Evolutionary conservation across 2,797 vertebrate genomes (phyloP), one percentile per base, ranked within the genome.

Genomic region (Molossus alvarezi): DNA sequence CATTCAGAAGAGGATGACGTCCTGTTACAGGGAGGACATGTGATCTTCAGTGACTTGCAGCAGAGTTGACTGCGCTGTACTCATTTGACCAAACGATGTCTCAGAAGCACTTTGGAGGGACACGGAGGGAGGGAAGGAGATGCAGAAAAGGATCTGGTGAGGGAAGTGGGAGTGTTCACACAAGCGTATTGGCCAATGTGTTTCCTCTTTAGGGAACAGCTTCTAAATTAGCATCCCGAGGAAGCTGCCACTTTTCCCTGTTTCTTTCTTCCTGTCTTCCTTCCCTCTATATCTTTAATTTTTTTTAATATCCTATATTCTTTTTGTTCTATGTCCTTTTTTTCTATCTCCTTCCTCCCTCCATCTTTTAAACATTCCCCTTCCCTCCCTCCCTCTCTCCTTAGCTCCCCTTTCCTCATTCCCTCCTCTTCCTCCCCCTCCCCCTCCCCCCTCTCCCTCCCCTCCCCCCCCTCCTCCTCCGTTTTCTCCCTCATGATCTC

Each of bases 1-100:
- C 79, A 95, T 92, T 82, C 85, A 95, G 71, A 92, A 97, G 95
- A 97, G 0, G 84, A 96, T 85, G 98, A 95, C 95, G 94, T 73
- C 62, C 15, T 94, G 95, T 90, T 95, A 95, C 10, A 94, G 79
- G 90, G 87, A 97, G 51, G 98, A 94, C 97, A 93, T 83, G 95
- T 75, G 86, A 97, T 97, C 75, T 82, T 92, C 90, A 95, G 87
- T 77, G 87, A 91, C 90, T 97, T 94, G 75, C 96, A 96, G 94
- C 90, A 90, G 83, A 97, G 97, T 86, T 90, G 96, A 97, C 93
- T 97, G 89, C 91, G 97, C 75, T 64, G 14, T 79, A 97, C 96
- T 48, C 73, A 97, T 98, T 97, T 96, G 91, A 90, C 90, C 27
- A 95, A 95, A 23, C 53, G 95, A 65, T 89, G 77, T 88, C 77